phyloP scores from a whole-genome alignment of 2,888 invertebrate genomes.

The Limnephilus marmoratus region DNA sequence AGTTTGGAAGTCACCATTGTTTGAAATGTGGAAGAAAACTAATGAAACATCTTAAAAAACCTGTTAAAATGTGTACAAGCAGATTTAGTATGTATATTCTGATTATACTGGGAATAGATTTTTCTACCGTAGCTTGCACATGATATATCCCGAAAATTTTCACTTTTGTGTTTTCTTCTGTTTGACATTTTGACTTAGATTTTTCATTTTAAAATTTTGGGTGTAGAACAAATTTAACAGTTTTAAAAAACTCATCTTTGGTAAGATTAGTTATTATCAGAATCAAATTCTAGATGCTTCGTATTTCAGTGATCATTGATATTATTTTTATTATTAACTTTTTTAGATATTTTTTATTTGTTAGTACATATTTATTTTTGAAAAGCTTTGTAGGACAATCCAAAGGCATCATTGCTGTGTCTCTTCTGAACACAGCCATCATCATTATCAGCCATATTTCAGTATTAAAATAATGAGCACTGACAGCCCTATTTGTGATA shows the following conservation, averaged over 20 bases:
- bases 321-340: background rate
- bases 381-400: background rate
- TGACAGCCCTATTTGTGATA: background rate
- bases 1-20: background rate
- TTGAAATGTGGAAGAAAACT: background rate
- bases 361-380: background rate
- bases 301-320: background rate
- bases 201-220: background rate
- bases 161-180: background rate
- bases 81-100: background rate
- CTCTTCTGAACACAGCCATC: background rate
- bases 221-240: background rate
- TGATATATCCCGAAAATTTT: background rate
- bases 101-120: background rate
- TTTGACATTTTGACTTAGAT: background rate
- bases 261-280: background rate
- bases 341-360: background rate
- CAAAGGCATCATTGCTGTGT: background rate
- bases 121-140: background rate
- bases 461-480: background rate
- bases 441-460: background rate
- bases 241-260: background rate
- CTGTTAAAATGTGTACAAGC: background rate
- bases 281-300: background rate
- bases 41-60: background rate